Evolutionary conservation across 2,797 vertebrate genomes (phyloP).

Genomic region (Avahi laniger): DNA sequence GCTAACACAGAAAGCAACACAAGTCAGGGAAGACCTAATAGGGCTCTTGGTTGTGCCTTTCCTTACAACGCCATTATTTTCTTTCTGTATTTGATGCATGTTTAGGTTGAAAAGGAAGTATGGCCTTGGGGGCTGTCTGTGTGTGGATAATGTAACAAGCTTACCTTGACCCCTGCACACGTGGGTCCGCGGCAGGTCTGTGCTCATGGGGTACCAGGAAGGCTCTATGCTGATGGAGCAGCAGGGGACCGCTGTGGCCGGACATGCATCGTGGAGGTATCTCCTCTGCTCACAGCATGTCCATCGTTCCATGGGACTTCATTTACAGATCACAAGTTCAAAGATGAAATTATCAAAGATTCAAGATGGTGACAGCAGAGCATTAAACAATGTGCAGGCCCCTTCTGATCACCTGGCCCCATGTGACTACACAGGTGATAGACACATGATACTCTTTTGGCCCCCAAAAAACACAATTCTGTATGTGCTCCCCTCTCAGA

Average conservation of each 20-base stretch:
- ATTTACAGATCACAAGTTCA: neutral
- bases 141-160: accelerated
- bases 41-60: accelerated
- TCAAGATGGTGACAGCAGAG: neutral
- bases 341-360: neutral
- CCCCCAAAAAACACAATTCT: accelerated
- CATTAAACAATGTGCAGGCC: neutral
- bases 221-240: accelerated
- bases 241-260: accelerated
- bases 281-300: neutral
- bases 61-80: neutral
- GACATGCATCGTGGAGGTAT: accelerated
- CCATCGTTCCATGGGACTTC: neutral
- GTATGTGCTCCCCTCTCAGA: accelerated
- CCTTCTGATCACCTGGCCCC: neutral
- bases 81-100: neutral
- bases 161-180: no score
- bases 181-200: neutral
- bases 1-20: neutral
- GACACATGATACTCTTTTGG: neutral
- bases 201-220: neutral
- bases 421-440: neutral
- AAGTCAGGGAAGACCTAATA: neutral
- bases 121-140: accelerated
- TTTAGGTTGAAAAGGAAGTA: neutral